These are phyloP conservation scores for Whitmania pigra DNA, from an alignment of 1,140 invertebrate genomes.

Conservation along the genomic window DNA sequence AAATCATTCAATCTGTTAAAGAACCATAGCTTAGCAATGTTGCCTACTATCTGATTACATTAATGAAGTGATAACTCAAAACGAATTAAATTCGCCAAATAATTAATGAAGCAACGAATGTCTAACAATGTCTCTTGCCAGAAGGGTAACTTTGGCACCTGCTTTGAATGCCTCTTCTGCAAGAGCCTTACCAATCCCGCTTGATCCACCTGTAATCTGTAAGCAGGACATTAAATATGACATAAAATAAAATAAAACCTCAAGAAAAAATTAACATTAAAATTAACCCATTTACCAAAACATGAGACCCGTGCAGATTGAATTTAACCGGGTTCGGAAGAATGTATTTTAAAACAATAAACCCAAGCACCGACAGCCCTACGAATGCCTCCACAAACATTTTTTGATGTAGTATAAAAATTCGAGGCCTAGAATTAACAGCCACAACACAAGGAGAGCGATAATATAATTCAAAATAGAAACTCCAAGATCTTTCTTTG, in stretches of 20 bases:
- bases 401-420: no score
- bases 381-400: background rate
- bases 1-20: background rate
- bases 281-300: background rate
- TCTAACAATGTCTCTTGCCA: slow-evolving; percentile 59
- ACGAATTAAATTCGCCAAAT: background rate
- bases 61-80: no score
- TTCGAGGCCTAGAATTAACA: background rate
- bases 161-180: slow-evolving; percentile 60
- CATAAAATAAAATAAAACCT: background rate
- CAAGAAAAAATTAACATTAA: slow-evolving; percentile 5
- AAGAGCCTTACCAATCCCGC: slow-evolving; percentile 77
- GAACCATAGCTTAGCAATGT: background rate
- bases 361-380: background rate
- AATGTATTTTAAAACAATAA: slow-evolving; percentile 10
- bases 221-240: background rate
- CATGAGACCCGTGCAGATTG: background rate
- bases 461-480: background rate
- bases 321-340: background rate
- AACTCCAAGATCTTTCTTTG: background rate
- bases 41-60: no score
- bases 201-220: slow-evolving; percentile 76
- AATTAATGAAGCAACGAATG: slow-evolving; percentile 9
- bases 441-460: background rate
- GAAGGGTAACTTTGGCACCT: slow-evolving; percentile 76